phyloP scores from a whole-genome alignment of 2,888 invertebrate species.

The Drosophila silvestris region DNA sequence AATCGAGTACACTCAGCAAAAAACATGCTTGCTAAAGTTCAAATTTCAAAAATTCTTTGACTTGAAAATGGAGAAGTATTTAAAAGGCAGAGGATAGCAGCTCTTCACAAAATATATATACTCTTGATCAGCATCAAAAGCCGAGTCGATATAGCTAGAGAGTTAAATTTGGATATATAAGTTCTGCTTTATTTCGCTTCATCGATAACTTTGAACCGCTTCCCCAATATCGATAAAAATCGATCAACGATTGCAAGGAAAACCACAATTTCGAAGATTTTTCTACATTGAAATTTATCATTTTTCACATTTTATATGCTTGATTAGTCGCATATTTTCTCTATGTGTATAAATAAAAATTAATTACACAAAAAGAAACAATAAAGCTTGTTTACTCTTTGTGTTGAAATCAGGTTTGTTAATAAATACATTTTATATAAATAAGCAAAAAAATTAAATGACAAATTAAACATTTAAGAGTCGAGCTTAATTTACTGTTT shows the following conservation, averaged over 20 bases:
- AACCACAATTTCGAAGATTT: rapidly evolving
- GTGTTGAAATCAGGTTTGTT: not conserved
- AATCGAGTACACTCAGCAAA: not conserved
- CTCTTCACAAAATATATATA: not conserved
- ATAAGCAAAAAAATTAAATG: not conserved
- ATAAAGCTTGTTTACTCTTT: not conserved
- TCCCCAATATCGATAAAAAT: not conserved
- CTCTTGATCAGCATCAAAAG: not conserved
- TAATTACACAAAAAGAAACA: not conserved
- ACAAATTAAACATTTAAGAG: not conserved
- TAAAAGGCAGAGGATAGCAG: rapidly evolving
- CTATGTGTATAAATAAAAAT: not conserved
- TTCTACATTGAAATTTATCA: not conserved
- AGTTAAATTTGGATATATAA: rapidly evolving
- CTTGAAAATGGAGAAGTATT: not conserved
- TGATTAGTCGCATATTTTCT: not conserved
- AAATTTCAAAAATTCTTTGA: not conserved
- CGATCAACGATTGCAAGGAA: not conserved
- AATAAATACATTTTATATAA: not conserved
- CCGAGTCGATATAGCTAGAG: not conserved
- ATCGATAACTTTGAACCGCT: not conserved
- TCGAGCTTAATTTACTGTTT: not conserved
- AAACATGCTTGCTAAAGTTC: rapidly evolving
- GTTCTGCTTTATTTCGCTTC: rapidly evolving
- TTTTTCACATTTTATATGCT: too few relatives aligned